A percentile compares a stretch with the other conserved stretches of the same genome.
Evolutionary conservation across 2,113 vertebrate species (phyloP).

Genomic region (Limnothrissa miodon): DNA sequence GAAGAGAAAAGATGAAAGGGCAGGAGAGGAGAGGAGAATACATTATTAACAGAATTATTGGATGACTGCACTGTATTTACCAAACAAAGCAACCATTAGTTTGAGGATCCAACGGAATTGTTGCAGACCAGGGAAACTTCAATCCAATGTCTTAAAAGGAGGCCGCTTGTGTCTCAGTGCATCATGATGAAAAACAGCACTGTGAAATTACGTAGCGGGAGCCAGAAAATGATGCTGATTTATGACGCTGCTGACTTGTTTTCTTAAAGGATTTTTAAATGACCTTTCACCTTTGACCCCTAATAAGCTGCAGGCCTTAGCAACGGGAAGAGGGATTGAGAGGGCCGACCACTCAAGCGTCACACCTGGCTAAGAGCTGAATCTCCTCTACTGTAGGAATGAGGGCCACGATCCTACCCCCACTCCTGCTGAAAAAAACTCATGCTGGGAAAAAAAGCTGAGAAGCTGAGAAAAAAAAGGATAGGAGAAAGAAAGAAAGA

Average conservation of each 20-base stretch:
- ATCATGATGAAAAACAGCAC: not conserved
- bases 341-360: not conserved
- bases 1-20: too few species aligned
- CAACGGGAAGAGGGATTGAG: not conserved
- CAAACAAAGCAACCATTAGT: not conserved
- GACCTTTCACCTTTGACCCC: constrained; percentile 7
- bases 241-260: not conserved
- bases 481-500: not conserved
- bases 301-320: not conserved
- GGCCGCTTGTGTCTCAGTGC: not conserved
- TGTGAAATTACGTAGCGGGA: not conserved
- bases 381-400: not conserved
- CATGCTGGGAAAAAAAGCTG: not conserved
- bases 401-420: not conserved
- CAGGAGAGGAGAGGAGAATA: too few species aligned
- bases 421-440: not conserved
- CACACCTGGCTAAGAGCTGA: not conserved
- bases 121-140: not conserved
- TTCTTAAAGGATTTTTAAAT: not conserved
- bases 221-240: not conserved
- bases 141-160: not conserved
- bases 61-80: not conserved
- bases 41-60: not conserved
- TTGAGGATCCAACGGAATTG: not conserved
- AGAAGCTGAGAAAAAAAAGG: too few species aligned